Base-by-base conservation (phyloP, 2,797 vertebrate genomes). In the Etheostoma perlongum region DNA sequence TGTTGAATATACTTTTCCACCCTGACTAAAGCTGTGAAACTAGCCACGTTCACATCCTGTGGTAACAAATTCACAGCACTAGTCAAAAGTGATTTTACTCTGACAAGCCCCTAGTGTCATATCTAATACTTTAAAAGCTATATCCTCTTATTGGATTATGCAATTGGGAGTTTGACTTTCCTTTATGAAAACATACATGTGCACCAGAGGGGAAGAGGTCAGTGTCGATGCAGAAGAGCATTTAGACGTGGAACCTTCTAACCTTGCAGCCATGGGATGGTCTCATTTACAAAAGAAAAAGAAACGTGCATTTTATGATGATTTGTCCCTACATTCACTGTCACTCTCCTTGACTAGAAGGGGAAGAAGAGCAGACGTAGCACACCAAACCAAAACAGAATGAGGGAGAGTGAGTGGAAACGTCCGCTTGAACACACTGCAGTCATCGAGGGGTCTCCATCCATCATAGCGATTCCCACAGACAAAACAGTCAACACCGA, bases 401-500 rank as follows among this genome's bases (percentile, higher is more conserved):
- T 0, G 19, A 77, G 72, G 49, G 67, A 49, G 77, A 75, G 46
- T 2, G 51, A 86, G 76, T 36, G 64, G 68, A 84, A 85, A 72
- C 5, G 18, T 74, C 76, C 19, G 48, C 72, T 75, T 5, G 66
- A 23, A 53, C 70, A 79, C 74, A 64, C 58, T 10, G 49, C 23
- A 64, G 6, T 23, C 51, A 75, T 74, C 15, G 13, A 55, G 48
- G 25, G 62, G 71, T 86, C 69, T 75, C 54, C 68, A 73, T 87
- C 85, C 78, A 88, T 88, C 82, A 85, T 72, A 64, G 70, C 66
- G 78, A 77, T 81, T 90, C 81, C 54, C 67, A 76, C 72, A 93
- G 89, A 91, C 91, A 91, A 86, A 93, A 92, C 84, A 87, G 64
- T 71, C 84, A 68, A 78, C 80, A 36, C 67, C 12, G 42, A 88